Evolutionary conservation across 2,888 invertebrate genomes (phyloP).

Genomic region (Elysia crispata): DNA sequence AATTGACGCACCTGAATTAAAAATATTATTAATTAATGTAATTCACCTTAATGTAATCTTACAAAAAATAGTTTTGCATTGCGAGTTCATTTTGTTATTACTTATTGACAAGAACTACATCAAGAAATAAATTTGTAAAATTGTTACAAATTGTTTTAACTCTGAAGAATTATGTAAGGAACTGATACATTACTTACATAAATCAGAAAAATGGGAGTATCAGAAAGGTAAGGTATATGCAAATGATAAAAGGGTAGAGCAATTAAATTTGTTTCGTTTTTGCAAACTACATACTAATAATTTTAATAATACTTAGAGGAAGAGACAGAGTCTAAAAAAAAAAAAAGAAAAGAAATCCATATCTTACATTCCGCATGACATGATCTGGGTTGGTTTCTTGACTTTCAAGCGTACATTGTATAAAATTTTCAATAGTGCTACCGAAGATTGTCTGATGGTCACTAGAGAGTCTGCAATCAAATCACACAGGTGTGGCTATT

Average conservation of each 20-base stretch:
- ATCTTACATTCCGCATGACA: conserved; percentile 80
- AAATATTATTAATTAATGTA: neutral
- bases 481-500: no score
- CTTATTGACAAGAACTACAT: no score
- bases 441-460: conserved; percentile 89
- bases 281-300: neutral
- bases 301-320: neutral
- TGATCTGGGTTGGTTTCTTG: conserved; percentile 91
- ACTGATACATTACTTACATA: no score
- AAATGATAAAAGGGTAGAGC: neutral
- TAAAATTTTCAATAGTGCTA: conserved; percentile 94
- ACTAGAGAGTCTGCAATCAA: conserved; percentile 58
- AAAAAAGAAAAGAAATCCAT: conserved; percentile 54
- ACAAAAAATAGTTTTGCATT: no score
- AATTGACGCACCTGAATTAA: conserved; percentile 87
- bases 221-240: neutral
- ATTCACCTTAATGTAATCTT: no score
- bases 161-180: no score
- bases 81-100: no score
- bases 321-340: neutral
- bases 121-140: no score
- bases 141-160: no score
- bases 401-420: conserved; percentile 93
- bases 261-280: neutral
- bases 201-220: no score